A percentile compares a stretch with the other conserved stretches of the same genome.
These are phyloP conservation scores for Platerodrilus igneus DNA, from an alignment of 2,888 invertebrate genomes.

Conservation along the genomic window DNA sequence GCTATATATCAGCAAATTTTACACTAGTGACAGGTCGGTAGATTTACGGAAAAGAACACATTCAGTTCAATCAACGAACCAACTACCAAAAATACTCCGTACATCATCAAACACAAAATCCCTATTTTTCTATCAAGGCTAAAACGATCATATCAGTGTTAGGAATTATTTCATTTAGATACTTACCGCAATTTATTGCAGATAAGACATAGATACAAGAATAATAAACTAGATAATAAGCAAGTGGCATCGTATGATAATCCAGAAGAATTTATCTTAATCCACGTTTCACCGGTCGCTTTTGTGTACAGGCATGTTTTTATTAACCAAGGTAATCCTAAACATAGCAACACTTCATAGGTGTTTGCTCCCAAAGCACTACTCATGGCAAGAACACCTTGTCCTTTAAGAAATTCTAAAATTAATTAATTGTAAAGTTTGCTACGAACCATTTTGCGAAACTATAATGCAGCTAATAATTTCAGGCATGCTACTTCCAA, in stretches of 20 bases:
- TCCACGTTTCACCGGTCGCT: constrained; percentile 52
- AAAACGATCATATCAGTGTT: constrained; percentile 6
- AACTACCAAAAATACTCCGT: constrained; percentile 15
- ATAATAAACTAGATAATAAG: constrained; percentile 62
- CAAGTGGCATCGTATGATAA: constrained; percentile 67
- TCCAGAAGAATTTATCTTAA: constrained; percentile 66
- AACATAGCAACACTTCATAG: constrained; percentile 68
- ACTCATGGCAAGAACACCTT: constrained; percentile 69
- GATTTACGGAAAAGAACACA: constrained; percentile 64
- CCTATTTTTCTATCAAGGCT: constrained; percentile 63
- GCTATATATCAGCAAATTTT: too few relatives aligned
- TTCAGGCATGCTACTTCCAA: constrained; percentile 77
- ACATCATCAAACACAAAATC: constrained; percentile 51
- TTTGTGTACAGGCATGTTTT: constrained; percentile 58
- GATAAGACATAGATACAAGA: constrained; percentile 59
- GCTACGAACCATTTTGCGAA: constrained; percentile 67
- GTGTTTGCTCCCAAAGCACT: constrained; percentile 75
- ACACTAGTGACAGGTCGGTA: constrained; percentile 68
- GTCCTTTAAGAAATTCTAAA: constrained; percentile 48
- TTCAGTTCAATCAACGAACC: constrained; percentile 61
- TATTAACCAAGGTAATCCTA: constrained; percentile 70
- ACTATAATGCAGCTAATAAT: constrained; percentile 75
- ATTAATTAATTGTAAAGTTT: too few relatives aligned
- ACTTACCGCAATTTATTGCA: constrained; percentile 54
- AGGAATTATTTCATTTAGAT: too few relatives aligned